Base-by-base conservation (phyloP, 2,113 vertebrate genomes). In the Ageneiosus marmoratus region DNA sequence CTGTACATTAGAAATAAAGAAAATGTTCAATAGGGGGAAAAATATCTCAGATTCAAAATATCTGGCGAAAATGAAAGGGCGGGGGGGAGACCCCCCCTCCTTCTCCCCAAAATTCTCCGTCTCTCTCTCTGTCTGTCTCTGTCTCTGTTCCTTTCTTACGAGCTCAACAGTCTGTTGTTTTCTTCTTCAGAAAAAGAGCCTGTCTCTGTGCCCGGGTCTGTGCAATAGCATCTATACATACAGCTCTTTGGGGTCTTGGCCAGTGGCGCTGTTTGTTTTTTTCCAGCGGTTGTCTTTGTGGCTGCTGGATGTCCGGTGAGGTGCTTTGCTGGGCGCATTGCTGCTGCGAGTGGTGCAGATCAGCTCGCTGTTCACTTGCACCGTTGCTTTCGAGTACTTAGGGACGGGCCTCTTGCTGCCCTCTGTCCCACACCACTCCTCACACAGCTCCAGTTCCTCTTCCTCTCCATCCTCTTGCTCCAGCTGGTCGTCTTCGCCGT, bases 221-320 rank as follows among this genome's bases (percentile, higher is more conserved):
- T 84, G 63, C 67, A 50, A 83, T 76, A 60, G 73, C 16, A 86
- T 90, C 89, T 83, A 92, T 78, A 92, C 87, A 41, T 91, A 91
- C 88, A 95, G 95, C 91, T 96, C 95, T 95, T 91, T 94, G 91
- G 91, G 91, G 80, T 94, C 95, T 91, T 91, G 91, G 91, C 93
- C 88, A 85, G 82, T 90, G 73, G 89, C 92, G 73, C 92, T 91
- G 72, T 93, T 94, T 92, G 92, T 89, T 88, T 95, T 95, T 95
- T 96, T 95, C 77, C 94, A 95, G 79, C 95, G 95, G 95, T 98
- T 99, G 94, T 98, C 96, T 95, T 97, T 96, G 92, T 97, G 96
- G 93, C 94, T 94, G 91, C 91, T 92, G 56, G 90, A 88, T 91
- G 94, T 96, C 94, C 96, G 95, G 91, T 93, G 93, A 41, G 95